Conservation (phyloP, 2,888 invertebrate genomes). For the Eremobia ochroleuca region DNA sequence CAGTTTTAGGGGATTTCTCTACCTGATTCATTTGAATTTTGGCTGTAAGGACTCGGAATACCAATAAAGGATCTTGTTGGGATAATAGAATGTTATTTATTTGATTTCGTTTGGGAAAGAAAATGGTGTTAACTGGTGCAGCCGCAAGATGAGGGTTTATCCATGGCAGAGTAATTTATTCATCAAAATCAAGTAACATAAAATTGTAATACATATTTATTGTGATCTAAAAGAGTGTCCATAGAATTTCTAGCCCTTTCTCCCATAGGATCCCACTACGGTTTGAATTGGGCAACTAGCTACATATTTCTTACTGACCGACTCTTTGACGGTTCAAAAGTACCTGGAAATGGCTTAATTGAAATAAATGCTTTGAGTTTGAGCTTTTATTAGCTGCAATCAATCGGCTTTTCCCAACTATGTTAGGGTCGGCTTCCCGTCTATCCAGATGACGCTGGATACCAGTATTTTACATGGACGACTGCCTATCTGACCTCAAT, state of each 20-base stretch:
- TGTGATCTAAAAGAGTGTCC: no score
- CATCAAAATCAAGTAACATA: no score
- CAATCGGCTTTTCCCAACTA: not conserved
- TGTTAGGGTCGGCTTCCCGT: not conserved
- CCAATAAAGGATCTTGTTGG: slow-evolving; percentile 38
- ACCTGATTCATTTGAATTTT: slow-evolving; percentile 66
- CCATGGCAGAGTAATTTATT: not conserved
- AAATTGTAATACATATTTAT: no score
- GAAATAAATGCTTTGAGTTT: not conserved
- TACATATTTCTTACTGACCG: not conserved
- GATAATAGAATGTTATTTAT: slow-evolving; percentile 49
- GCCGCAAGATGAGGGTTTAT: not conserved
- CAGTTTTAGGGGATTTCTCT: slow-evolving; percentile 65
- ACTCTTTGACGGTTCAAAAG: not conserved
- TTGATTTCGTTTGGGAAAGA: slow-evolving; percentile 4
- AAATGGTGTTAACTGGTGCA: not conserved
- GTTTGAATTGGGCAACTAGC: no score
- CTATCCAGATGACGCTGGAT: not conserved
- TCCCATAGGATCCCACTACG: no score
- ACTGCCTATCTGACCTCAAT: not conserved
- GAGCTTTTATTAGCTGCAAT: not conserved
- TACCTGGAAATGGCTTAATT: not conserved
- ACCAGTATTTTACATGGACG: not conserved
- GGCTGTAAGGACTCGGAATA: slow-evolving; percentile 55
- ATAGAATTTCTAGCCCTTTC: no score